phyloP scores from a whole-genome alignment of 2,797 vertebrate species.

The Schizothorax lantsangensis region DNA sequence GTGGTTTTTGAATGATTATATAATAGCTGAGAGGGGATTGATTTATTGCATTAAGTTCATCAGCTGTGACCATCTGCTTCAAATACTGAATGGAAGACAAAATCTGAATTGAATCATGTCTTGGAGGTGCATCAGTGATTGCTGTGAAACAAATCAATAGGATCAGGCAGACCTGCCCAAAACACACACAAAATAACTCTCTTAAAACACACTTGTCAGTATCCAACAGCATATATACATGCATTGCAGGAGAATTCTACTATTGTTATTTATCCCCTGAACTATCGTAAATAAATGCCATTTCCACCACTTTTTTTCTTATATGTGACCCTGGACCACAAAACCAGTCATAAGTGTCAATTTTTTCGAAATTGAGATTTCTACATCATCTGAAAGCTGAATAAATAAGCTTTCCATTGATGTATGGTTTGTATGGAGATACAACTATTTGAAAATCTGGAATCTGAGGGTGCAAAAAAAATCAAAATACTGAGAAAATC shows the following conservation, averaged over 20 bases:
- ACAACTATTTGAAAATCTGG: no score
- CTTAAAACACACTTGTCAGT: no score
- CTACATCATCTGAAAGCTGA: no score
- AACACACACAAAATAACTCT: not conserved
- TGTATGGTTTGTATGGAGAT: no score
- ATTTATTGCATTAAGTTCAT: conserved; percentile 38
- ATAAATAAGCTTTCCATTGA: no score
- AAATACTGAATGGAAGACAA: conserved; percentile 36
- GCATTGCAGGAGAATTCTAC: not conserved
- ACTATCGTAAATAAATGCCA: not conserved
- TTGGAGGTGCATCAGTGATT: not conserved
- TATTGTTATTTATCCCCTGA: not conserved
- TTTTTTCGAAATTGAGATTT: no score
- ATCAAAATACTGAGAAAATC: no score
- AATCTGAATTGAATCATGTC: conserved; percentile 17
- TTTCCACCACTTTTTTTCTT: no score
- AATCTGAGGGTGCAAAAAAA: no score
- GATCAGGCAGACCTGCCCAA: not conserved
- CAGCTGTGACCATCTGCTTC: conserved; percentile 39
- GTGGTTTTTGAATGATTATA: conserved; percentile 6
- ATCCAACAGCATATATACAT: not conserved
- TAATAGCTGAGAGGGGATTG: not conserved
- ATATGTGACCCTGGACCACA: no score
- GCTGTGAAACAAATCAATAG: not conserved
- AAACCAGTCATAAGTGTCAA: no score